phyloP scores from a whole-genome alignment of 1,140 invertebrate genomes.

The Euglossa dilemma region DNA sequence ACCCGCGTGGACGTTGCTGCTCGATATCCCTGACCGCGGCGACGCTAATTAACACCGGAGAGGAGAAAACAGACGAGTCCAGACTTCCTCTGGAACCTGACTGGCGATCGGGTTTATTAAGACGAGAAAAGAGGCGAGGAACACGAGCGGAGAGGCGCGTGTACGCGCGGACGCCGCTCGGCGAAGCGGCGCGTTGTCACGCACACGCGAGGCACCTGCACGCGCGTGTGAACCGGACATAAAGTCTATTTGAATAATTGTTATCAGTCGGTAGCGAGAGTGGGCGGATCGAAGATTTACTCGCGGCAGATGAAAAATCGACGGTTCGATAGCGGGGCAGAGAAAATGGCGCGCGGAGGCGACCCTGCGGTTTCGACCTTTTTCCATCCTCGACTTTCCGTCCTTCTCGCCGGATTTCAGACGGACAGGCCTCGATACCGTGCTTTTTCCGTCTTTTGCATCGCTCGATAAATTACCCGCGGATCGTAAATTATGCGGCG shows the following conservation, averaged over 20 bases:
- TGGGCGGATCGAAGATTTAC: conserved; percentile 23
- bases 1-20: neutral
- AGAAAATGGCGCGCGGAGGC: neutral
- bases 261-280: neutral
- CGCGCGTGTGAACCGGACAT: neutral
- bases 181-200: neutral
- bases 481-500: no score
- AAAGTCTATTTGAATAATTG: conserved; percentile 35
- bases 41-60: neutral
- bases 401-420: no score
- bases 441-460: no score
- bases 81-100: neutral
- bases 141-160: neutral
- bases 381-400: no score
- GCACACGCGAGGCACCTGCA: conserved; percentile 18
- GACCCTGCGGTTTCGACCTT: no score
- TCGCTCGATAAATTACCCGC: no score
- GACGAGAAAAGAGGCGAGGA: neutral
- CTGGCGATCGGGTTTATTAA: conserved; percentile 9
- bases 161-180: neutral
- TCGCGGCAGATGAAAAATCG: conserved; percentile 7
- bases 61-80: no score
- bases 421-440: no score
- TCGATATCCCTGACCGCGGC: neutral
- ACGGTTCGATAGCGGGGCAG: neutral